A percentile compares a stretch with the other conserved stretches of the same genome.
Conservation (phyloP, 2,113 vertebrate genomes). For the Brienomyrus brachyistius region DNA sequence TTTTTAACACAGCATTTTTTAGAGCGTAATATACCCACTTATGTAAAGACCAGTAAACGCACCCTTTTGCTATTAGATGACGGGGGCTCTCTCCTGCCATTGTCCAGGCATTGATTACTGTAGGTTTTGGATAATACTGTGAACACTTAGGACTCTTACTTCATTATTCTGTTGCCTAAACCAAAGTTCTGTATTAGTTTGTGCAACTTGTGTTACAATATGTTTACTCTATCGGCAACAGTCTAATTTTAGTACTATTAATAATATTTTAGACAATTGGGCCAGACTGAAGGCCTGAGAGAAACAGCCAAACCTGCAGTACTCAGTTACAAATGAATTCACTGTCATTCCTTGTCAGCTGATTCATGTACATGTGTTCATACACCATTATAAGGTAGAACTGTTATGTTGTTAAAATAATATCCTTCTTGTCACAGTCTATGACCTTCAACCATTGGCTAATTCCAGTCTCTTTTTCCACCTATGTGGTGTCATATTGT, state of each 20-base stretch:
- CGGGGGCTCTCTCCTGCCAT: not conserved
- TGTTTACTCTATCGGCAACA: not conserved
- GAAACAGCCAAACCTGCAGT: not conserved
- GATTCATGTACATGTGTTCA: not conserved
- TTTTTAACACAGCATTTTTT: not conserved
- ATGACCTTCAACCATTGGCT: not conserved
- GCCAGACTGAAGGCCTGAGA: not conserved
- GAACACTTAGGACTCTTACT: not conserved
- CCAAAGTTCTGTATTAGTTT: not conserved
- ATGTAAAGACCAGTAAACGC: not conserved
- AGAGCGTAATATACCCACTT: not conserved
- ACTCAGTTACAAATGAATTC: not conserved
- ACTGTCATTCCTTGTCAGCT: not conserved
- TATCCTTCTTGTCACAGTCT: not conserved
- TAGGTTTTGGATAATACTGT: not conserved
- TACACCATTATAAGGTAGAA: not conserved
- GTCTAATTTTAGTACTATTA: not conserved
- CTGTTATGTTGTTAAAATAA: not conserved
- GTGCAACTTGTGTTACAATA: not conserved
- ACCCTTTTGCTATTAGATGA: not conserved
- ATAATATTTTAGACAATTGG: not conserved
- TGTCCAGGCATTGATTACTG: not conserved
- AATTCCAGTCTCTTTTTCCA: not conserved
- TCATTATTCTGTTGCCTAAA: not conserved
- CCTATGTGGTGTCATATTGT: not conserved